These are phyloP conservation scores for Prolemur simus DNA, from an alignment of 2,113 vertebrate genomes.

Conservation along the genomic window DNA sequence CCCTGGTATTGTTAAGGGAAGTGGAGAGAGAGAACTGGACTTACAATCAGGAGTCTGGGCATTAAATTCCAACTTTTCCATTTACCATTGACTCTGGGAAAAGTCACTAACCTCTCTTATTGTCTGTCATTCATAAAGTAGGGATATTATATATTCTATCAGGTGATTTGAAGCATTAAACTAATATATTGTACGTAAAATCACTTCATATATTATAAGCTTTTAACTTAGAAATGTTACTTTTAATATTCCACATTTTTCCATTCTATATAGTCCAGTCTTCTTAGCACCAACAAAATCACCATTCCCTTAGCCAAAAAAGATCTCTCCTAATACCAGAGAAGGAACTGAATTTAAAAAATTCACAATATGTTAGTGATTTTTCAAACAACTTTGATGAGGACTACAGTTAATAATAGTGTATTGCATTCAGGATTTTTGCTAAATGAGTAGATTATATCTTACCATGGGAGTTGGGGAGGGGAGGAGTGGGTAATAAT, in stretches of 20 bases:
- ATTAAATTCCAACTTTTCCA: conserved; percentile 14
- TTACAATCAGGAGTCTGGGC: not conserved
- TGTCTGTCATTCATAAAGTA: not conserved
- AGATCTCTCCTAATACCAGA: not conserved
- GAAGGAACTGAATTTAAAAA: not conserved
- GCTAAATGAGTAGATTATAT: not conserved
- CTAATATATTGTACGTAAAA: not conserved
- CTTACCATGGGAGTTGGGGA: not conserved
- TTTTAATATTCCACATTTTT: not conserved
- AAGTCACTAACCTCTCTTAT: not conserved
- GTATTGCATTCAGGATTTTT: not conserved
- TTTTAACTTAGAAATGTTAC: conserved; percentile 16
- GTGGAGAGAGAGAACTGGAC: not conserved
- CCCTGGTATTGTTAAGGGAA: not conserved
- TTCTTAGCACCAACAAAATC: not conserved
- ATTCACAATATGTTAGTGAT: not conserved
- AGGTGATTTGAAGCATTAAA: conserved; percentile 24
- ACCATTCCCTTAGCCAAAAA: not conserved
- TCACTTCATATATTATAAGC: not conserved
- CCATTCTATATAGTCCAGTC: not conserved
- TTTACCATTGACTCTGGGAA: not conserved
- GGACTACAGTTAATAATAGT: not conserved
- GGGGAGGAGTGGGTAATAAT: not conserved
- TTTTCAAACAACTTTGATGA: not conserved
- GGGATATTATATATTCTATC: not conserved